Base-by-base conservation (phyloP, 2,113 vertebrate genomes). In the Phocoena phocoena region DNA sequence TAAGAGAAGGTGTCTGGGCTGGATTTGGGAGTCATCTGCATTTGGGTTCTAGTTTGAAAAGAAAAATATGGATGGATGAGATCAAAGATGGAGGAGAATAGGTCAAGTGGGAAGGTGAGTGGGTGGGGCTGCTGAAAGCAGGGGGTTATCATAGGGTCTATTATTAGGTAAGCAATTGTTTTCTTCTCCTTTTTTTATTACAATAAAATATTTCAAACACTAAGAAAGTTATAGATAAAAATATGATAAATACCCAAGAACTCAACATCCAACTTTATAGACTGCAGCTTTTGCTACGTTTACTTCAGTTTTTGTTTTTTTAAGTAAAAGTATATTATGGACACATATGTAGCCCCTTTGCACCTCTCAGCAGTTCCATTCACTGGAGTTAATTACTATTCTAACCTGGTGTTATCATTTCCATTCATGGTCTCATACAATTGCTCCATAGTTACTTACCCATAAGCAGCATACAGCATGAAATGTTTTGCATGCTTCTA, bases 161-260 rank as follows among this genome's bases (percentile, higher is more conserved):
- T n/a, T 63, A 26, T 38, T 21, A 67, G 47, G 28, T 53, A 28
- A 73, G 55, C 67, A 65, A 63, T 18, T 53, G 31, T 70, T 91
- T 90, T 23, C 38, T 18, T 79, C 15, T 8, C 38, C n/a, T 70
- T 50, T 47, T 47, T 50, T 79, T 53, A 68, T 67, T 44, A 21
- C 26, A 41, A 85, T 90, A 36, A 77, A 70, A 38, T 91, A n/a
- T 62, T 85, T 68, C 50, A 85, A 90, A 77, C 62, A 62, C 26
- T 3, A 94, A 60, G 77, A 94, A 67, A 89, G n/a, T 62, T 83
- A 90, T 41, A 65, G 44, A 70, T 91, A 79, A 71, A 90, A 63
- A 62, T 38, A 68, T n/a, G 31, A 60, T 79, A 85, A 41, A 28
- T 63, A 50, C 50, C 15, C 33, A 47, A 60, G 41, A 73, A 38